These are phyloP conservation scores for Lucilia sericata DNA, from an alignment of 1,140 invertebrate genomes.

Conservation along the genomic window DNA sequence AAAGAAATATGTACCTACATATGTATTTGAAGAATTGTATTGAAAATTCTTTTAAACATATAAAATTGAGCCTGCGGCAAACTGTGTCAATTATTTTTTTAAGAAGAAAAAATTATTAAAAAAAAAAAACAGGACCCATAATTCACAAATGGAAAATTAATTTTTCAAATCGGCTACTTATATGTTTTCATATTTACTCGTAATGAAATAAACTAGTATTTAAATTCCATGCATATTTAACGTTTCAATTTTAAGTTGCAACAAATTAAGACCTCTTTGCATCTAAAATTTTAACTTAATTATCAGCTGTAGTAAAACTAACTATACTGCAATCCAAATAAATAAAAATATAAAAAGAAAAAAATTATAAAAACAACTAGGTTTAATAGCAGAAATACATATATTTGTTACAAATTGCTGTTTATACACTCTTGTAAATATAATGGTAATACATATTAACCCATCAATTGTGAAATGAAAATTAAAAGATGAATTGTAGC, in stretches of 20 bases:
- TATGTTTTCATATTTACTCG: neutral
- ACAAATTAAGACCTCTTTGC: neutral
- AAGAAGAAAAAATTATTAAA: no score
- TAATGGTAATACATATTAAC: neutral
- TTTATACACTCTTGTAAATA: neutral
- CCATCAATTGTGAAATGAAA: neutral
- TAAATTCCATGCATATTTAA: neutral
- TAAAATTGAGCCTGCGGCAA: no score
- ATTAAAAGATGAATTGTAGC: no score
- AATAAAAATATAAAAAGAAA: neutral
- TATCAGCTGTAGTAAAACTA: neutral
- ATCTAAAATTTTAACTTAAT: conserved; percentile 1
- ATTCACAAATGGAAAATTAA: no score
- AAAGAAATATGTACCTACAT: no score
- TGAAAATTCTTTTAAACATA: no score
- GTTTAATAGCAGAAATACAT: neutral
- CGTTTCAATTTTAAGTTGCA: neutral
- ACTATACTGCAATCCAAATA: neutral
- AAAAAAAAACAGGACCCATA: no score
- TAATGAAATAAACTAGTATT: neutral
- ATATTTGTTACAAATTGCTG: neutral
- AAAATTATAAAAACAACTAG: neutral
- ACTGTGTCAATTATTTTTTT: no score
- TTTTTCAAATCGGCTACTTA: neutral
- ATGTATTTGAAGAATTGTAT: no score